Base-by-base conservation (phyloP, 2,888 invertebrate genomes). In the Rhodophaea formosa region DNA sequence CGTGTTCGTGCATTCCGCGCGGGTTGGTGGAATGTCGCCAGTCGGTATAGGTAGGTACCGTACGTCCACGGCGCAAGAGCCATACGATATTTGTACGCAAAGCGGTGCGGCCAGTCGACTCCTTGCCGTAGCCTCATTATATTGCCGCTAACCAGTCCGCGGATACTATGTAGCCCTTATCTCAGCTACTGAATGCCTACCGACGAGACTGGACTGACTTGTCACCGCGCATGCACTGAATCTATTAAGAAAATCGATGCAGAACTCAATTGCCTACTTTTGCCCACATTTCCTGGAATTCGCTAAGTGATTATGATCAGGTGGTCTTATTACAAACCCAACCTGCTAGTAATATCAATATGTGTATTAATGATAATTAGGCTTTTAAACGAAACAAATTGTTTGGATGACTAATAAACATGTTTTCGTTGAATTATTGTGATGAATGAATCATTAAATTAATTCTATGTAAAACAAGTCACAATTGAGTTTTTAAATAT, bases 11-110 rank as follows among this genome's bases (percentile, higher is more conserved):
- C 86, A 86, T 89, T 85, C 86, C 86, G 82, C 72, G 74, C 82
- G 75, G 75, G 82, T 77, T 79, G 78, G 71, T 74, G 86, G 90
- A 89, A 90, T 90, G 90, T 88, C 86, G 87, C 84, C 84, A 79
- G 79, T 78, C 77, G 69, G 71, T 74, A 60, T 69, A 70, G 72
- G 76, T 81, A 82, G 81, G 86, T 88, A 89, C 88, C 88, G 87
- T 87, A 88, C 77, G 80, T 75, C 77, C 79, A 76, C 79, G 74
- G 77, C 82, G 83, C 82, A 82, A 79, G 81, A 79, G 80, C 74
- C 84, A 80, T 79, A 83, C 80, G 79, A 88, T 82, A 87, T 89
- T 86, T 82, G 84, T 88, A 83, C 82, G 79, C 79, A 79, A 76
- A 71, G 74, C 80, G 68, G 74, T 81, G 78, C 82, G 75, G 74